Conservation (phyloP, 2,113 vertebrate species). For the Cynocephalus volans region DNA sequence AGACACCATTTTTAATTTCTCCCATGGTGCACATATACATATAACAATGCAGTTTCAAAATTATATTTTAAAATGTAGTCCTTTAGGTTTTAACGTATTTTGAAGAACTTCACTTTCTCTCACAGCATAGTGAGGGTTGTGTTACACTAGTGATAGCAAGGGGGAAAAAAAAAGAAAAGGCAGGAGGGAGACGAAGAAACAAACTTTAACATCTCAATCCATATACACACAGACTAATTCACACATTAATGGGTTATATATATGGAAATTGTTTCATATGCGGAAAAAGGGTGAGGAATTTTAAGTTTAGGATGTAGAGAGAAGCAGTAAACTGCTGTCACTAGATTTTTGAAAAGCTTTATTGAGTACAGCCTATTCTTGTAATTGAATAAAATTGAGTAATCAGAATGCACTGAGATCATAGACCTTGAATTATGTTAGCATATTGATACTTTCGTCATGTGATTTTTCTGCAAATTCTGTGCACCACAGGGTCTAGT, state of each 20-base stretch:
- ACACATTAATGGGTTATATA: not conserved
- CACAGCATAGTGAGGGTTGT: not conserved
- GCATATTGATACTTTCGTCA: not conserved
- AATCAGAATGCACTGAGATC: not conserved
- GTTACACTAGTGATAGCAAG: not conserved
- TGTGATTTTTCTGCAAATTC: not conserved
- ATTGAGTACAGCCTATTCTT: not conserved
- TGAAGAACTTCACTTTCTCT: not conserved
- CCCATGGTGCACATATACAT: not conserved
- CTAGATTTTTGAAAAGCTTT: not conserved
- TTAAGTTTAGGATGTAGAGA: not conserved
- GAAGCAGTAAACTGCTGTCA: not conserved
- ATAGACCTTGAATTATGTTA: not conserved
- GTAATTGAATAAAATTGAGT: not conserved
- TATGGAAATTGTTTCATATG: not conserved
- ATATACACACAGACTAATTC: not conserved
- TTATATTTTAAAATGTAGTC: not conserved
- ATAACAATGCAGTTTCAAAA: not conserved
- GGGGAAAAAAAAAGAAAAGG: no score
- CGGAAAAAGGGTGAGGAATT: not conserved
- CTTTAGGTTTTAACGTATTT: not conserved
- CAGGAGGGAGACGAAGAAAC: not conserved
- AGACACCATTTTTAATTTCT: not conserved
- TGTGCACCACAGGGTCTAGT: not conserved
- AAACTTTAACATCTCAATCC: not conserved